Percentiles rank a stretch among this genome's conserved stretches.
phyloP scores from a whole-genome alignment of 1,140 invertebrate species.

The Battus philenor region DNA sequence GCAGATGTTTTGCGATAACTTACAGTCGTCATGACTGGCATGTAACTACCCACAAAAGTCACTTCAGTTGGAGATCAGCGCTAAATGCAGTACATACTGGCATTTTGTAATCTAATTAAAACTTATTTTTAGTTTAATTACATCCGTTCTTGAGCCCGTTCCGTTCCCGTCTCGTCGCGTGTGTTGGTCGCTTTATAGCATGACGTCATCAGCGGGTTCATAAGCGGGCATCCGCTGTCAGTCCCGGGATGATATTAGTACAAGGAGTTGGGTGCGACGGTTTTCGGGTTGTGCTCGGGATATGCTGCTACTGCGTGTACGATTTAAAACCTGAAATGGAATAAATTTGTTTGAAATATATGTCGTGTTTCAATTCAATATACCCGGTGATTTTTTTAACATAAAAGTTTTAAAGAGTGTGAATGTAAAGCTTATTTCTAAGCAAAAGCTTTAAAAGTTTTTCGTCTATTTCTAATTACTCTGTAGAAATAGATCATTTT shows the following conservation, averaged over 20 bases:
- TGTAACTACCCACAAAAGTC: no score
- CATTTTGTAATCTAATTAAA: neutral
- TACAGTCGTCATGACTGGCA: no score
- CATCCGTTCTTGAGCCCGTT: neutral
- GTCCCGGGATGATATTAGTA: slow-evolving; percentile 45
- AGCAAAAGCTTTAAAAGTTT: no score
- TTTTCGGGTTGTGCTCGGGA: slow-evolving; percentile 29
- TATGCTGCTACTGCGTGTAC: slow-evolving; percentile 48
- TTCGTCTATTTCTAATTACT: no score
- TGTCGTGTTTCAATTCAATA: no score
- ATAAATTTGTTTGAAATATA: neutral
- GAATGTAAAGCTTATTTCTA: no score
- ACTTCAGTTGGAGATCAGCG: no score
- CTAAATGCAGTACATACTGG: neutral
- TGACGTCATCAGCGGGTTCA: slow-evolving; percentile 47
- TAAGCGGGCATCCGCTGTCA: slow-evolving; percentile 40
- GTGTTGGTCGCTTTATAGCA: slow-evolving; percentile 39
- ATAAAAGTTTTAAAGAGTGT: no score
- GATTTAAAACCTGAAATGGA: slow-evolving; percentile 48
- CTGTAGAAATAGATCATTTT: no score
- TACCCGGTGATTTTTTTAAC: no score
- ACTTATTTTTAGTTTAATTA: neutral
- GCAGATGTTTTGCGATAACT: no score
- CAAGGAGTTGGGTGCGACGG: slow-evolving; percentile 52
- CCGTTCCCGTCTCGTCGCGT: slow-evolving; percentile 15